Evolutionary conservation across 2,113 vertebrate genomes (phyloP), one percentile per base, ranked within the genome.

Genomic region (Australoheros scitulus): DNA sequence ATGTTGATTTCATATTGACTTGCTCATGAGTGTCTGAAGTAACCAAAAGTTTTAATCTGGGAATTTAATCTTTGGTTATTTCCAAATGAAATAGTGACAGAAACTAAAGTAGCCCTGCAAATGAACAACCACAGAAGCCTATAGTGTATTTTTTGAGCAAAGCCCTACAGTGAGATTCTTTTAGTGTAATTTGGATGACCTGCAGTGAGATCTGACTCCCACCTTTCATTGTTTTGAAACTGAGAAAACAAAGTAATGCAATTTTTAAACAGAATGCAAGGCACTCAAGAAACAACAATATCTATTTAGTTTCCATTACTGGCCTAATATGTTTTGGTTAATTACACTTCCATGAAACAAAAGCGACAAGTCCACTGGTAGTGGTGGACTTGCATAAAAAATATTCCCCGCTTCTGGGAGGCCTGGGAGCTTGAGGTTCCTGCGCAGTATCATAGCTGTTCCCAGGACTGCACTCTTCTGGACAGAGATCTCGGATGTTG

Each of bases 101-200:
- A 68, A 77, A 65, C 34, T 6, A 55, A 60, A 64, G 50, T 32
- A 61, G 32, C 61, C 63, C 41, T 63, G 29, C 60, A 65, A 81
- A 80, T 79, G 80, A 83, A 56, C 79, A 79, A 47, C 17, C 18
- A 38, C 58, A 75, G 50, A 36, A 59, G 64, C 64, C 74, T 76
- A 77, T 70, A 70, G 34, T 36, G 68, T 26, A 77, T 52, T 34
- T 64, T 61, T 58, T 79, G 20, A 77, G 64, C 20, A 82, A 82
- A 87, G 80, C 90, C 90, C 34, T 38, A 86, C 91, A 68, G n/a
- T 6, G 2, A 77, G 72, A 79, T 41, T 79, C 36, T 70, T 75
- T 29, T 29, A 61, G 50, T 15, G 72, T 43, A 14, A 74, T 77
- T 80, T 80, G 61, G 63, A 81, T 47, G 56, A 86, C 65, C 59